These are phyloP conservation scores for Falco biarmicus DNA, from an alignment of 2,797 vertebrate genomes.

Conservation along the genomic window DNA sequence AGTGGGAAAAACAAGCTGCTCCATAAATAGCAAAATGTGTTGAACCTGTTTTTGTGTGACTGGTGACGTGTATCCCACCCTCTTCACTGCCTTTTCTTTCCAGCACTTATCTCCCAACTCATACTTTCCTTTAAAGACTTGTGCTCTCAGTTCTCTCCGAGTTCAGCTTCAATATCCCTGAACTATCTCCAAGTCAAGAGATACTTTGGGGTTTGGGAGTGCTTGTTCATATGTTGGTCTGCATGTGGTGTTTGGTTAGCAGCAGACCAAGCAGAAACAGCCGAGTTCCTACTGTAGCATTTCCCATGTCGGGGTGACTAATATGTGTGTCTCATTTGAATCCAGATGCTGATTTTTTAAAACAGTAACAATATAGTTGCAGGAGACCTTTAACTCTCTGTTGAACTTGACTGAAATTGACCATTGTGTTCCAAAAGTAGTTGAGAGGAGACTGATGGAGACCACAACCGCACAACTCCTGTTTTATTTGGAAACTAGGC, in stretches of 20 bases:
- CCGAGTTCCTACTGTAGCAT: not conserved
- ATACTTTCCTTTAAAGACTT: not conserved
- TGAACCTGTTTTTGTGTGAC: not conserved
- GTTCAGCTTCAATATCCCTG: not conserved
- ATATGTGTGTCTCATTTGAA: not conserved
- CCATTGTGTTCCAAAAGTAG: not conserved
- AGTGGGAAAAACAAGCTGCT: not conserved
- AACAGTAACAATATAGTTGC: not conserved
- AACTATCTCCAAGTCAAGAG: not conserved
- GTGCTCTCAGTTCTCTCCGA: not conserved
- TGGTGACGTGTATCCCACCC: not conserved
- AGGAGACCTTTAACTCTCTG: not conserved
- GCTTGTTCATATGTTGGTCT: not conserved
- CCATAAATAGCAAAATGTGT: not conserved
- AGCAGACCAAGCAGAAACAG: not conserved
- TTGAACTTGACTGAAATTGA: not conserved
- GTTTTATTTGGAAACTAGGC: constrained; percentile 42
- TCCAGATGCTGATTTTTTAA: constrained; percentile 8
- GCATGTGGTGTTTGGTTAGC: not conserved
- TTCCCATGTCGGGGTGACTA: not conserved
- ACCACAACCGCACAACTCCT: not conserved
- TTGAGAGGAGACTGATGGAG: not conserved
- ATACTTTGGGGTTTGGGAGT: not conserved
- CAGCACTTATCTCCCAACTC: not conserved
- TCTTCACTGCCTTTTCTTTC: not conserved